These are phyloP conservation scores for Phania funesta DNA, from an alignment of 2,888 invertebrate genomes.

Conservation along the genomic window DNA sequence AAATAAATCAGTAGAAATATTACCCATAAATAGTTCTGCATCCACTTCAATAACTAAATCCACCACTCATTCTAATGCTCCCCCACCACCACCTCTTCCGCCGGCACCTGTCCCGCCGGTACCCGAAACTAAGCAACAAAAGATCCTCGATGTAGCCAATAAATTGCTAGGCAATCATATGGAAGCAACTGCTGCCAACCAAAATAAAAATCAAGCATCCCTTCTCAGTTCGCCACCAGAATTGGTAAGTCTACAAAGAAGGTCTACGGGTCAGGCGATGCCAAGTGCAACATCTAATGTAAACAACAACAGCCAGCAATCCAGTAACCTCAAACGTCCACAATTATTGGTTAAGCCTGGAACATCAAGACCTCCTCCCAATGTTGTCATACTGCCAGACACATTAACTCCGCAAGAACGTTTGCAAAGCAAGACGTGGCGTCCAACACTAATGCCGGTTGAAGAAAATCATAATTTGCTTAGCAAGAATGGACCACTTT, in stretches of 20 bases:
- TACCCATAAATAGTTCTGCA: constrained; percentile 72
- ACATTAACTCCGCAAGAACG: constrained; percentile 80
- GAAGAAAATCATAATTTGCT: constrained; percentile 79
- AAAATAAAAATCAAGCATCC: constrained; percentile 55
- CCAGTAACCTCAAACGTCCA: constrained; percentile 69
- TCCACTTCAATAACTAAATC: constrained; percentile 23
- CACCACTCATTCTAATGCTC: constrained; percentile 5
- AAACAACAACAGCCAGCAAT: constrained; percentile 33
- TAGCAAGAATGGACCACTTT: constrained; percentile 79
- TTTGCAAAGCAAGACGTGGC: constrained; percentile 84
- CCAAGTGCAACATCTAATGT: constrained; percentile 13
- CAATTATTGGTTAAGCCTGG: constrained; percentile 68
- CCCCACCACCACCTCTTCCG: constrained; percentile 20
- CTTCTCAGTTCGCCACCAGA: constrained; percentile 82
- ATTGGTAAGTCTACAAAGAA: constrained; percentile 82
- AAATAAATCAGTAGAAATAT: constrained; percentile 75
- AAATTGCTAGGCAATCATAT: constrained; percentile 73
- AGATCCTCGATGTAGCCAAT: constrained; percentile 76
- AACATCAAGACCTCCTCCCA: constrained; percentile 73
- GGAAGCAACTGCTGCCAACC: constrained; percentile 68
- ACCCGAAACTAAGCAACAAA: constrained; percentile 76
- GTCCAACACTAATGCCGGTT: constrained; percentile 87
- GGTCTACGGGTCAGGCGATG: constrained; percentile 74
- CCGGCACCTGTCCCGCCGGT: constrained; percentile 33
- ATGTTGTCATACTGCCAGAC: constrained; percentile 78